Percentiles rank a stretch among this genome's conserved stretches.
These are phyloP conservation scores for Lordiphosa fenestrarum DNA, from an alignment of 2,888 invertebrate species.

Conservation along the genomic window DNA sequence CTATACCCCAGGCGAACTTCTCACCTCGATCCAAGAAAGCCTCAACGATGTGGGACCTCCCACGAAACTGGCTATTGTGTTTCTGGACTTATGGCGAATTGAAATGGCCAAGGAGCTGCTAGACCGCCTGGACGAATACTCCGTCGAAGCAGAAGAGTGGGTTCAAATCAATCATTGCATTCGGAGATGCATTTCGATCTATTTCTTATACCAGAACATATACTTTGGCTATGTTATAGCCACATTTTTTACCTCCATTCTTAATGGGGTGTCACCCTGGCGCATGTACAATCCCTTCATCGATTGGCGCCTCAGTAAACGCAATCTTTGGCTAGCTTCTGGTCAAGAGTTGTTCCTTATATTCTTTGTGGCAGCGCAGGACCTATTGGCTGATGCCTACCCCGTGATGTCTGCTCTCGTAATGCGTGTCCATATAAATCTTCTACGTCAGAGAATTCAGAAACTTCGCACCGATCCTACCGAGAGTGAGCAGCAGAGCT, in stretches of 20 bases:
- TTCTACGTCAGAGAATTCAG: conserved; percentile 8
- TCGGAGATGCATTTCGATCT: conserved; percentile 29
- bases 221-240: conserved; percentile 19
- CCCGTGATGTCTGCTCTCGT: conserved; percentile 18
- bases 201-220: conserved; percentile 17
- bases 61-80: conserved; percentile 9
- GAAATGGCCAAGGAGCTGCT: conserved; percentile 11
- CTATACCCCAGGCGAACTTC: conserved; percentile 36
- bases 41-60: conserved; percentile 35
- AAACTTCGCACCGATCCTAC: conserved; percentile 15
- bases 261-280: conserved; percentile 26
- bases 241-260: conserved; percentile 16
- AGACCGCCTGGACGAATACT: conserved; percentile 26
- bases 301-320: conserved; percentile 24
- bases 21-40: conserved; percentile 42
- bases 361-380: conserved; percentile 2
- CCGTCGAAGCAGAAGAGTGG: conserved; percentile 17
- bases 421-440: conserved; percentile 11
- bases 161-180: conserved; percentile 29
- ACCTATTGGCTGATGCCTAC: conserved; percentile 29
- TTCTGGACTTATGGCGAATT: conserved; percentile 11
- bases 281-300: conserved; percentile 40
- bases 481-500: background rate
- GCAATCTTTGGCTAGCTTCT: conserved; percentile 23
- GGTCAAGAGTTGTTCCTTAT: conserved; percentile 22